Evolutionary conservation across 1,140 invertebrate species (phyloP), one percentile per base, ranked within the genome.

Genomic region (Drosophila tani): DNA sequence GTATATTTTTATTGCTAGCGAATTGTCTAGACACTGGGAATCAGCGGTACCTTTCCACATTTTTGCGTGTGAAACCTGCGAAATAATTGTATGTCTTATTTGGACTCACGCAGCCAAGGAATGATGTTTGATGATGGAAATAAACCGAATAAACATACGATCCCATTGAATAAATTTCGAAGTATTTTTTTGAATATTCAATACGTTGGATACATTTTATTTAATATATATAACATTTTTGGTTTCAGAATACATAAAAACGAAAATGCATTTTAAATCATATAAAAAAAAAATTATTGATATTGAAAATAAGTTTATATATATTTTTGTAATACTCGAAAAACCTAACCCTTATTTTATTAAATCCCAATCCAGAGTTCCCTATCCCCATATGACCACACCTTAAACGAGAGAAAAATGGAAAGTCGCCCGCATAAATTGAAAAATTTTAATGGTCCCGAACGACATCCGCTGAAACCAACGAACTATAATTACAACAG

Each of bases 361-460:
- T 0, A 19, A 15, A 4, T 14, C 17, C 50, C 14, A n/a, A 15
- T 12, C 2, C n/a, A n/a, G 2, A 15, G n/a, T 14, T 3, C 6
- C 15, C 15, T 2, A 24, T 21, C 14, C 21, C 38, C 55, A 17
- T 14, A 5, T 17, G 11, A 27, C 35, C 65, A 49, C 65, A 50
- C 65, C 60, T 32, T 32, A 49, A 65, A 17, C 5, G 12, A 27
- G 12, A 19, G 68, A 24, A 68, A 69, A 47, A 49, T 57, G 50
- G 45, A 69, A 59, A 70, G 69, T 70, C 66, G 51, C 66, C 51
- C 66, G 66, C 67, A 73, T 70, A 69, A 71, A 58, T 70, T 70
- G 14, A 41, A 35, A 73, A 70, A 43, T 38, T 35, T 41, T 70
- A 73, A 73, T 73, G 67, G 51, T 35, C 45, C 67, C 51, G 11